phyloP scores from a whole-genome alignment of 2,797 vertebrate genomes.

The Enteromius radiatus region DNA sequence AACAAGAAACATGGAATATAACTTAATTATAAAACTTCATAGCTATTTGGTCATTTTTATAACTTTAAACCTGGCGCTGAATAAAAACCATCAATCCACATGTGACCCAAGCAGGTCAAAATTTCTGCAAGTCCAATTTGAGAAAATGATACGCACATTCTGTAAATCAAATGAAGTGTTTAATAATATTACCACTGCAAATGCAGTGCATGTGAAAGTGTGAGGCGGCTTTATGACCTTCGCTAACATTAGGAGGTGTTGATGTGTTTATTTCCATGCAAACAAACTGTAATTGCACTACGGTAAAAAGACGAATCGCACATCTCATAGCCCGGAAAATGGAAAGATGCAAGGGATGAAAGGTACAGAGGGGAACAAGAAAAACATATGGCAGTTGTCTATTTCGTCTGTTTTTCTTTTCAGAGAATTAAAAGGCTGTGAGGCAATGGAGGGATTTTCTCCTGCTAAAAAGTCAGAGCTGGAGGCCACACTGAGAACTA shows the following conservation, averaged over 20 bases:
- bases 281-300: constrained; percentile 56
- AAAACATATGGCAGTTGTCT: constrained; percentile 3
- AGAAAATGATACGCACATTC: constrained; percentile 13
- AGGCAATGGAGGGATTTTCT: constrained; percentile 27
- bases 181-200: constrained; percentile 52
- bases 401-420: constrained; percentile 17
- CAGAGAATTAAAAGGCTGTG: constrained; percentile 33
- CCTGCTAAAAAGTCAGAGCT: constrained; percentile 31
- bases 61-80: neutral
- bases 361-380: constrained; percentile 1
- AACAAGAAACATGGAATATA: constrained; percentile 14
- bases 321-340: constrained; percentile 41
- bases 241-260: constrained; percentile 57
- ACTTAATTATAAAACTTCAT: constrained; percentile 28
- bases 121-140: neutral
- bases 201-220: constrained; percentile 36
- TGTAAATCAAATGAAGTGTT: constrained; percentile 42
- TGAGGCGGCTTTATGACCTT: constrained; percentile 56
- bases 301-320: constrained; percentile 13
- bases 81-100: constrained; percentile 13
- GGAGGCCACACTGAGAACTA: constrained; percentile 22
- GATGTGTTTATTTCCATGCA: constrained; percentile 56
- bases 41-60: neutral
- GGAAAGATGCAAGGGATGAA: constrained; percentile 16
- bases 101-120: neutral